Base-by-base conservation (phyloP, 2,888 invertebrate genomes). In the Stramonita haemastoma region DNA sequence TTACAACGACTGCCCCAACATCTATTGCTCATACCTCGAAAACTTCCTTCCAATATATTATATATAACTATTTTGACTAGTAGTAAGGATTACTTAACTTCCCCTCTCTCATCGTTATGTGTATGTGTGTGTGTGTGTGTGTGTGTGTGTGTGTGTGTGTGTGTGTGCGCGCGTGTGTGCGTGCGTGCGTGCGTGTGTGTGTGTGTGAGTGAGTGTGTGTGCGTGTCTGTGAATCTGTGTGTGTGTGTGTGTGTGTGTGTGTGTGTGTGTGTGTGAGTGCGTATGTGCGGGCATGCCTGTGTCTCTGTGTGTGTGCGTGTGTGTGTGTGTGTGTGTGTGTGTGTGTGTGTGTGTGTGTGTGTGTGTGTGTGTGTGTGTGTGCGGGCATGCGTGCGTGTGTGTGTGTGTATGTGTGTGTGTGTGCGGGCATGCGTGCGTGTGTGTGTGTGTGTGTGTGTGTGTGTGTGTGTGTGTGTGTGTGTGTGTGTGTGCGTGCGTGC, bases 371-470 rank as follows among this genome's bases (percentile, higher is more conserved):
- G n/a, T n/a, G n/a, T n/a, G n/a, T n/a, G 79, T 17, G 79, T 17
- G 26, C 8, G 79, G 13, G n/a, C n/a, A n/a, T n/a, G 79, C 11
- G n/a, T n/a, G 46, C 11, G 17, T 17, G 13, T 17, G 32, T 60
- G 6, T 8, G 22, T 32, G 66, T 86, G 86, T 17, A 36, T n/a
- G n/a, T 17, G 79, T 17, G 60, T 15, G 60, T 15, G 60, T 15
- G 60, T 15, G 60, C 17, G 66, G 13, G 4, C 17, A n/a, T 29
- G 73, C 5, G 29, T 29, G n/a, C 13, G 73, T 29, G 73, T 29
- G 73, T 15, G 29, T 77, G 73, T 77, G 73, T 77, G 73, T n/a
- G n/a, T 77, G n/a, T 77, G 73, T 73, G 73, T 73, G 73, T 73
- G 73, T 13, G 73, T 73, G 73, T 13, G 60, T 60, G 60, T 60